Percentiles rank a stretch among this genome's conserved stretches.
These are phyloP conservation scores for Glaucomys volans DNA, from an alignment of 2,113 vertebrate genomes.

Conservation along the genomic window DNA sequence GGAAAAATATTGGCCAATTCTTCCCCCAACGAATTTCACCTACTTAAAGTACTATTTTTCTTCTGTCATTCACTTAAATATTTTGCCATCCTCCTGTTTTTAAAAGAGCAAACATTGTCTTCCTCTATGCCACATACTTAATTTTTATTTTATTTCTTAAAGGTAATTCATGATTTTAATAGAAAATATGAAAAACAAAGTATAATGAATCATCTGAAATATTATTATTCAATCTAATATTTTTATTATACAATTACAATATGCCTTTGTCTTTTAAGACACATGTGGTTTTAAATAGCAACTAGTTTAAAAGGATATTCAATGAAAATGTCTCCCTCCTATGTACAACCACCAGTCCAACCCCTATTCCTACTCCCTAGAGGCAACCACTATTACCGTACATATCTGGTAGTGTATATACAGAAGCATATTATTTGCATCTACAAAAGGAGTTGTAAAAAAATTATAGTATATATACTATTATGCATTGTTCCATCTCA, in stretches of 20 bases:
- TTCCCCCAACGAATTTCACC: not conserved
- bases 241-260: conserved; percentile 33
- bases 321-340: not conserved
- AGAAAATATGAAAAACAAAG: not conserved
- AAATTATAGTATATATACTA: conserved; percentile 24
- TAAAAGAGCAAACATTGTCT: not conserved
- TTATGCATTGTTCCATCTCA: not conserved
- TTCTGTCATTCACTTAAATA: conserved; percentile 15
- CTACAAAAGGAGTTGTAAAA: not conserved
- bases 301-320: not conserved
- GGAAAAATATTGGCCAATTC: not conserved
- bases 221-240: not conserved
- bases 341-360: not conserved
- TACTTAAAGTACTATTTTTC: conserved; percentile 23
- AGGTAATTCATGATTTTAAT: not conserved
- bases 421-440: conserved; percentile 1
- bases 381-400: not conserved
- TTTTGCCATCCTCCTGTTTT: conserved; percentile 28
- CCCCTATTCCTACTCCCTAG: not conserved
- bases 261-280: not conserved
- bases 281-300: conserved; percentile 12
- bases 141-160: conserved; percentile 59
- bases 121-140: not conserved
- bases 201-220: not conserved
- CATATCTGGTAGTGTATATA: not conserved